These are phyloP conservation scores for Zygothrica quintamaculata DNA, from an alignment of 2,888 invertebrate species.

Conservation along the genomic window DNA sequence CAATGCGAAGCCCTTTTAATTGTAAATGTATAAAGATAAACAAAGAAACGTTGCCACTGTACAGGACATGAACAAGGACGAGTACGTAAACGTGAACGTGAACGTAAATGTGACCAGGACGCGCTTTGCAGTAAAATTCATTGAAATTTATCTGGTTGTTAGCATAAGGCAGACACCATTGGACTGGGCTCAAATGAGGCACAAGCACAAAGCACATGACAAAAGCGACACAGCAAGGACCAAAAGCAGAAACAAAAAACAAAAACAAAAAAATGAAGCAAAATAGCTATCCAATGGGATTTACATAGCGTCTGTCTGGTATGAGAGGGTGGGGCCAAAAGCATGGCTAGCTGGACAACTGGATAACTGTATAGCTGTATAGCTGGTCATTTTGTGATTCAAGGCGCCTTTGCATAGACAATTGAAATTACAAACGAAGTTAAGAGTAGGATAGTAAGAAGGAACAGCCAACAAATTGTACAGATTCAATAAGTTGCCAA, in stretches of 20 bases:
- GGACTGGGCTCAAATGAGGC: background rate
- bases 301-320: constrained; percentile 23
- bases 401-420: constrained; percentile 76
- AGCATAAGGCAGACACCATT: constrained; percentile 50
- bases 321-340: background rate
- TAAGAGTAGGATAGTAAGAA: background rate
- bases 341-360: background rate
- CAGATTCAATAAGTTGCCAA: constrained; percentile 75
- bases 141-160: constrained; percentile 74
- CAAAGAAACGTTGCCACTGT: constrained; percentile 71
- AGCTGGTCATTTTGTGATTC: constrained; percentile 72
- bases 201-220: constrained; percentile 29
- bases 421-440: constrained; percentile 63
- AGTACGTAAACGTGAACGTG: constrained; percentile 6
- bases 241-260: no score
- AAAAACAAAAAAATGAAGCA: no score
- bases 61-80: constrained; percentile 2
- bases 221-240: no score
- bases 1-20: constrained; percentile 76
- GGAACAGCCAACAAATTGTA: constrained; percentile 69
- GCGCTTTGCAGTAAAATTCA: constrained; percentile 64
- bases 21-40: constrained; percentile 76
- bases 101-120: constrained; percentile 2
- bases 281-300: constrained; percentile 53
- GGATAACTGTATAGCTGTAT: constrained; percentile 10